phyloP scores from a whole-genome alignment of 2,113 vertebrate genomes.

The Rhipidura dahli region DNA sequence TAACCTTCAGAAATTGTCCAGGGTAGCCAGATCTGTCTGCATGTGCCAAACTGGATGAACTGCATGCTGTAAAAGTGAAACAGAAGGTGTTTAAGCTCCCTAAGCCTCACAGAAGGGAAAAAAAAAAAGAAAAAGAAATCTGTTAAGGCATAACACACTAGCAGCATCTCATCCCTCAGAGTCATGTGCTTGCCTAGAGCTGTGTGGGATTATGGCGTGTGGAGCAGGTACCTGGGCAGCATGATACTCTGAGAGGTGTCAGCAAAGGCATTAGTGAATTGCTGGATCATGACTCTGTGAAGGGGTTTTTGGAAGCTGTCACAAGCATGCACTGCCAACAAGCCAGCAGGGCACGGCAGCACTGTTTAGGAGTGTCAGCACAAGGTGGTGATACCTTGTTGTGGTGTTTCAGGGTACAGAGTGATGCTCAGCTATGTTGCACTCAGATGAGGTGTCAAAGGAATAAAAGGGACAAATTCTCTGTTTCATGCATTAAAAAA shows the following conservation, averaged over 20 bases:
- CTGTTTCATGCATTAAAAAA: background rate
- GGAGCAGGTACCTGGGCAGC: background rate
- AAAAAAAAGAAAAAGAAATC: background rate
- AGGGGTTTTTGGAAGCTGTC: background rate
- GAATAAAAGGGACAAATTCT: background rate
- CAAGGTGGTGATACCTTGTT: background rate
- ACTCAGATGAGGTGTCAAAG: background rate
- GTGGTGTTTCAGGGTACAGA: background rate
- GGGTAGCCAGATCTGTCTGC: background rate
- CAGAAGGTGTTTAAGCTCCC: background rate
- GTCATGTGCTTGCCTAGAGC: background rate
- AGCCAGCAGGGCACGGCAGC: background rate
- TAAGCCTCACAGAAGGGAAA: background rate
- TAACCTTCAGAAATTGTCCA: background rate
- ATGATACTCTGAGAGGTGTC: background rate
- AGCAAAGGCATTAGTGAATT: background rate
- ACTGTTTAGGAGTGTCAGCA: background rate
- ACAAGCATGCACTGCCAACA: background rate
- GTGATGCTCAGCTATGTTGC: background rate
- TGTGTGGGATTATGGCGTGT: accelerated
- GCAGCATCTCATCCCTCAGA: background rate
- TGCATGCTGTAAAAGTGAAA: background rate
- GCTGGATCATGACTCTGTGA: background rate
- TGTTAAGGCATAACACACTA: background rate
- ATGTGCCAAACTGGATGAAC: background rate